phyloP scores from a whole-genome alignment of 2,797 vertebrate genomes.

The Lepus townsendii region DNA sequence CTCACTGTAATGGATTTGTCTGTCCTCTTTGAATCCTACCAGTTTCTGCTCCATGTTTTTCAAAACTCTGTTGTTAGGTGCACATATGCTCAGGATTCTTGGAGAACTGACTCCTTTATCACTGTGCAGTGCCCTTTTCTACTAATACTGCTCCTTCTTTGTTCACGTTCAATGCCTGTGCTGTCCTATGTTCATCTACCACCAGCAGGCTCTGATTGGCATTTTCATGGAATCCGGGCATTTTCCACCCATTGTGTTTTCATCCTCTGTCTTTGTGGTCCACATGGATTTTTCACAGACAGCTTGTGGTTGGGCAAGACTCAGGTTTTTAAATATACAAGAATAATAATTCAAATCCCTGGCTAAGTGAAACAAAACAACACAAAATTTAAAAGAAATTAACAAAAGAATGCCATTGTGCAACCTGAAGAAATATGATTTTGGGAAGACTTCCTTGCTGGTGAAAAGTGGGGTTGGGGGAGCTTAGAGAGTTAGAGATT shows the following conservation, averaged over 20 bases:
- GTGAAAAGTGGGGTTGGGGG: not conserved
- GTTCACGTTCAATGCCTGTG: no score
- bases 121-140: not conserved
- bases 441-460: not conserved
- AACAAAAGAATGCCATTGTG: not conserved
- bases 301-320: not conserved
- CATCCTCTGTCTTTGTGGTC: not conserved
- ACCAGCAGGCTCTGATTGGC: no score
- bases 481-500: not conserved
- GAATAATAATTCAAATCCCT: constrained; percentile 33
- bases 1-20: accelerated
- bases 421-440: constrained; percentile 42
- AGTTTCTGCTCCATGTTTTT: not conserved
- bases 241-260: not conserved
- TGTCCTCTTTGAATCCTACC: not conserved
- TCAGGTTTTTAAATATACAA: constrained; percentile 5
- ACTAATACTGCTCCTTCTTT: no score
- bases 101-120: not conserved
- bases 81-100: not conserved
- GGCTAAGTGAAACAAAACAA: constrained; percentile 51
- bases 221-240: not conserved
- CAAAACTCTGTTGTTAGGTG: not conserved
- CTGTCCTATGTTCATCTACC: not conserved
- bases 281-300: not conserved
- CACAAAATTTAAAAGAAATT: constrained; percentile 32